Evolutionary conservation across 2,113 vertebrate genomes (phyloP).

Genomic region (Labeo rohita): DNA sequence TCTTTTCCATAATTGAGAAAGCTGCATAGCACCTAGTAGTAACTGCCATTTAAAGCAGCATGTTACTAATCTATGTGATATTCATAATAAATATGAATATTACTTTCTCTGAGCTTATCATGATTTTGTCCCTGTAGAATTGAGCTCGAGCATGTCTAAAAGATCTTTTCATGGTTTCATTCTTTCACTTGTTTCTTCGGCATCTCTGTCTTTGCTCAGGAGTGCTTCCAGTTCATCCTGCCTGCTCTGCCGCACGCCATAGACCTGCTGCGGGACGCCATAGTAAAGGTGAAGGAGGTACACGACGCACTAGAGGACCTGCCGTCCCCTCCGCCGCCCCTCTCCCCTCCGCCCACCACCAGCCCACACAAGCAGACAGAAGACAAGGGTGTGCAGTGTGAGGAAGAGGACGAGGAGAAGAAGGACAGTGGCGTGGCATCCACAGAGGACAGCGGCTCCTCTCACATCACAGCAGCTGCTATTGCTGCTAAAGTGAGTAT

Average conservation of each 20-base stretch:
- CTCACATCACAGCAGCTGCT: slow-evolving; percentile 96
- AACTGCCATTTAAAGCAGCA: background rate
- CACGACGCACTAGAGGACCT: slow-evolving; percentile 96
- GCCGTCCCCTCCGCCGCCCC: slow-evolving; percentile 89
- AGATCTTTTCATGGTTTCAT: background rate
- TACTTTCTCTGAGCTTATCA: background rate
- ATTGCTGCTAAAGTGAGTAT: slow-evolving; percentile 94
- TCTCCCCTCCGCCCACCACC: slow-evolving; percentile 84
- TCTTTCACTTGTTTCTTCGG: background rate
- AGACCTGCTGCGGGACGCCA: slow-evolving; percentile 94
- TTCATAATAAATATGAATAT: background rate
- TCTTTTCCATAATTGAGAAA: background rate
- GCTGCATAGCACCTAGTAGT: background rate
- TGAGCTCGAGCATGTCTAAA: background rate
- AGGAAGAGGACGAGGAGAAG: slow-evolving; percentile 95
- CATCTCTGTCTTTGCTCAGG: slow-evolving; percentile 72
- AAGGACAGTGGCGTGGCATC: slow-evolving; percentile 88
- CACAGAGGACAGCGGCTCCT: slow-evolving; percentile 95
- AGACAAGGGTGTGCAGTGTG: slow-evolving; percentile 97
- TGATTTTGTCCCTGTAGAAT: background rate
- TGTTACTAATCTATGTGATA: background rate
- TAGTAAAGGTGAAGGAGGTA: slow-evolving; percentile 92
- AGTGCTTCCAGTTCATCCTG: slow-evolving; percentile 99
- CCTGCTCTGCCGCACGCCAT: slow-evolving; percentile 98
- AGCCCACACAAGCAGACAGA: slow-evolving; percentile 92